Percentiles rank a stretch among this genome's conserved stretches.
Evolutionary conservation across 2,797 vertebrate species (phyloP).

Genomic region (Chelon labrosus): DNA sequence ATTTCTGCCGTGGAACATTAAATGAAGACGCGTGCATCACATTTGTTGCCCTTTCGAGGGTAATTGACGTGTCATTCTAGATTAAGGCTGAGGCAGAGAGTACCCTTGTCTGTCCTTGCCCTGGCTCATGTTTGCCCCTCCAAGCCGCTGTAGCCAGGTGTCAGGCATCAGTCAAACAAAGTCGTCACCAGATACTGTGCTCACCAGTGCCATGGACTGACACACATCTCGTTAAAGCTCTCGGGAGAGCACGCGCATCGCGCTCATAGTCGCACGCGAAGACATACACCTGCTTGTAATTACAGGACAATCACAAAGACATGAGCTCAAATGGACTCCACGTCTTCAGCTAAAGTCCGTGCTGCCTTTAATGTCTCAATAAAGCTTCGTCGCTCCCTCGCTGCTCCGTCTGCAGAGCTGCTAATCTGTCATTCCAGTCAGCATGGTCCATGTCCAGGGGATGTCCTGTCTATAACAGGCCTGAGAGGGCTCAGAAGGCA

Average conservation of each 20-base stretch:
- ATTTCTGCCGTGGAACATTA: neutral
- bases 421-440: slow-evolving; percentile 63
- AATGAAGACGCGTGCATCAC: neutral
- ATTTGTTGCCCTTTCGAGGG: neutral
- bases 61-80: slow-evolving; percentile 4
- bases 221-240: slow-evolving; percentile 27
- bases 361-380: slow-evolving; percentile 22
- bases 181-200: slow-evolving; percentile 60
- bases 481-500: slow-evolving; percentile 29
- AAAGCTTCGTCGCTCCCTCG: slow-evolving; percentile 23
- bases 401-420: slow-evolving; percentile 34
- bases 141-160: slow-evolving; percentile 75
- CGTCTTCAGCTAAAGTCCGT: neutral
- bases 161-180: slow-evolving; percentile 85
- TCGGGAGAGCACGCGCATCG: slow-evolving; percentile 4
- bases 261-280: neutral
- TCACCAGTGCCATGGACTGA: slow-evolving; percentile 10
- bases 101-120: slow-evolving; percentile 93
- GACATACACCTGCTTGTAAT: neutral
- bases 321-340: neutral
- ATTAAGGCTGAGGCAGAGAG: slow-evolving; percentile 9
- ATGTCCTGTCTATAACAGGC: slow-evolving; percentile 65
- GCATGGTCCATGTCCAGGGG: slow-evolving; percentile 49
- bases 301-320: slow-evolving; percentile 2
- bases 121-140: slow-evolving; percentile 78